Base-by-base conservation (phyloP, 2,888 invertebrate species). In the Chrysina gloriosa region DNA sequence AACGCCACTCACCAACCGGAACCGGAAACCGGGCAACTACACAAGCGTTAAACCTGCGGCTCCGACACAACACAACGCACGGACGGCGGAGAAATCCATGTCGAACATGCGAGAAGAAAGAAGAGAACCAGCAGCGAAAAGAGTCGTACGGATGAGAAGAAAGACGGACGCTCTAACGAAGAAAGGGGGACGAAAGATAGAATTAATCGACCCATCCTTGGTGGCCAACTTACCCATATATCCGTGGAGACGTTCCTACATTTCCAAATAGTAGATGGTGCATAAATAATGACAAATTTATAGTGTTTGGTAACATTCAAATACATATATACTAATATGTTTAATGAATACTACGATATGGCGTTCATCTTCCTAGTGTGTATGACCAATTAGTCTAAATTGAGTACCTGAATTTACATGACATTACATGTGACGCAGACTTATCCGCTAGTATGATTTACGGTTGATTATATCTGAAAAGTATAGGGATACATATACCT, bases 1-100 rank as follows among this genome's bases (percentile, higher is more conserved):
- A 77, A 77, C 78, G 77, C 77, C 78, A 78, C 77, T 75, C 78
- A 76, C 74, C 77, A 76, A 79, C 80, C 79, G 80, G 79, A 80
- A 80, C 79, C 80, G 80, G 80, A 80, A 80, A 79, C 80, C 74
- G 77, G 74, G 76, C 73, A 75, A 69, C 79, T 77, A 79, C 79
- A 79, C 79, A 79, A 79, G 79, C 79, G 80, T 80, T 79, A 80
- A 74, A 79, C 77, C 78, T 74, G 76, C 76, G 74, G 76, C 76
- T 76, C 75, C 77, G 58, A 58, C 58, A 50, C 48, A 58, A 58
- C 39, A 27, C 39, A 14, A 14, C 25, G 29, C 16, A 52, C 29
- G 52, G 52, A 14, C 58, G 42, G 39, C 39, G 29, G 36, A 56
- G 36, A 58, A 58, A 25, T 58, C 39, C 27, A 58, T 42, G 58